Evolutionary conservation across 2,888 invertebrate species (phyloP).

Genomic region (Clistopyga incitator): DNA sequence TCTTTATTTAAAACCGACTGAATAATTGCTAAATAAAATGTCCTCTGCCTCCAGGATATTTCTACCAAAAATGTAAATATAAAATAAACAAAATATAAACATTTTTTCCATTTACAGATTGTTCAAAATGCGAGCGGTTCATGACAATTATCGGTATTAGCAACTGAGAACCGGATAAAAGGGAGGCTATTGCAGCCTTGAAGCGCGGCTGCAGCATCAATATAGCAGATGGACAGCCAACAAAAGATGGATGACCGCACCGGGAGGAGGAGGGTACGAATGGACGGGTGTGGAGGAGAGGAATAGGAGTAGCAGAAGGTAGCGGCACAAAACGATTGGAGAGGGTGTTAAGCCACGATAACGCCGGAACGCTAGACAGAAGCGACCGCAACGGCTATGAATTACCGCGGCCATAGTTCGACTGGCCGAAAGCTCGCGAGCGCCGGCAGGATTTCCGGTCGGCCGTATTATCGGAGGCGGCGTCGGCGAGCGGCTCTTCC

Average conservation of each 20-base stretch:
- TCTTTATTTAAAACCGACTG: too few relatives aligned
- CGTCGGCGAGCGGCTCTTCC: conserved; percentile 49
- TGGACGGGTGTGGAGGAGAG: conserved; percentile 18
- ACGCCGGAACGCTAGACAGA: conserved; percentile 64
- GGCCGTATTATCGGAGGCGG: conserved; percentile 73
- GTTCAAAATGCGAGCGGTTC: too few relatives aligned
- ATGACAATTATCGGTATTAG: too few relatives aligned
- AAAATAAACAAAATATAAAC: too few relatives aligned
- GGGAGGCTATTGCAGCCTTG: too few relatives aligned
- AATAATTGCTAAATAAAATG: too few relatives aligned
- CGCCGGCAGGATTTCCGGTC: conserved; percentile 72
- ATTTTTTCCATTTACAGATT: too few relatives aligned
- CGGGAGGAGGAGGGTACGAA: conserved; percentile 19
- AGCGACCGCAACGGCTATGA: conserved; percentile 71
- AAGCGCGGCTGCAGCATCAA: neutral
- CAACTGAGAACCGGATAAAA: too few relatives aligned
- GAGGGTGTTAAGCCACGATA: conserved; percentile 70
- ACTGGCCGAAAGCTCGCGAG: conserved; percentile 50
- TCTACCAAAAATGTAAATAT: too few relatives aligned
- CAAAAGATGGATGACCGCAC: conserved; percentile 57
- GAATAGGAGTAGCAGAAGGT: conserved; percentile 24
- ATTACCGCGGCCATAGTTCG: conserved; percentile 70
- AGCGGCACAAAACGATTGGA: conserved; percentile 49
- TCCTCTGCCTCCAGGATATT: too few relatives aligned
- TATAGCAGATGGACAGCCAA: conserved; percentile 3